Base-by-base conservation (phyloP, 2,113 vertebrate genomes). In the Abramis brama region DNA sequence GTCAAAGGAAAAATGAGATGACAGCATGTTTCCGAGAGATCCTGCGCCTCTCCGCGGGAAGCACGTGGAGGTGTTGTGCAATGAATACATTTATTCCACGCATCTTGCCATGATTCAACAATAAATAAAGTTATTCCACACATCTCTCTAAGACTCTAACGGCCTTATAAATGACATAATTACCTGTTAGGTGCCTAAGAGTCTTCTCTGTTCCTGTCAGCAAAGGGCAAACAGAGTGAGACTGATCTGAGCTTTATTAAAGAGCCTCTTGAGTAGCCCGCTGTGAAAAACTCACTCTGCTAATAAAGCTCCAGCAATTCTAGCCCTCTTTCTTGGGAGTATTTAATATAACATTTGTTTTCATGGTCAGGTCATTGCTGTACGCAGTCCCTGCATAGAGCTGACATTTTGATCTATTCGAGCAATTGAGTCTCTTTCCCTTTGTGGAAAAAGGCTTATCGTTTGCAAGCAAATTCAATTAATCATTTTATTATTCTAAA, bases 41-140 rank as follows among this genome's bases (percentile, higher is more conserved):
- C 59, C 47, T 45, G 55, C 79, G 84, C 87, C 87, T 59, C 87
- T 92, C 68, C 21, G 83, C 77, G 62, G 87, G 66, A 79, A 11
- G 33, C 60, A 66, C 57, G 59, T 70, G n/a, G 66, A 90, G 79
- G n/a, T 91, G 82, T 91, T 91, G 88, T 90, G 89, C 88, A 91
- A 87, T 90, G 90, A 94, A 91, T 91, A 73, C 55, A 88, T 89
- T 88, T 88, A 90, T 94, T 93, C 89, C 89, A 91, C 60, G 79
- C 73, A 73, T 87, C 79, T 83, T 79, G 87, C 86, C 78, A 88
- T 90, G 88, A 90, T 92, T 90, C 83, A 77, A 82, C 88, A 88
- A 75, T 83, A 79, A 83, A 87, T 88, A 90, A 89, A 87, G 36
- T 88, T 92, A 89, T 87, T 62, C 86, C 71, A 59, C 59, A 33